Conservation (phyloP, 1,140 invertebrate genomes). For the Caenorhabditis inopinata region DNA sequence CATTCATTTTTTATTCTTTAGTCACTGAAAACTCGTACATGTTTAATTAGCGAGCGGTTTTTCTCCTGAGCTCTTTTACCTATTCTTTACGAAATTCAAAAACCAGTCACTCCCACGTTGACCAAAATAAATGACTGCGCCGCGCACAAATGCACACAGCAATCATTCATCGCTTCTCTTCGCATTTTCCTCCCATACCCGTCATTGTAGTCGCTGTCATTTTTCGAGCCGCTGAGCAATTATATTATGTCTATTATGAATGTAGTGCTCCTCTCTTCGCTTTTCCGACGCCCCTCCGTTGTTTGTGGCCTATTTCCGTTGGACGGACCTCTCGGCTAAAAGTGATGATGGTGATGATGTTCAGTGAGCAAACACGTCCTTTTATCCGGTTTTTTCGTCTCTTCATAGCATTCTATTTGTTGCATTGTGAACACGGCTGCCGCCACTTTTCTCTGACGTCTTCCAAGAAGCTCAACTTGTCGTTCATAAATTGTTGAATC, state of each 20-base stretch:
- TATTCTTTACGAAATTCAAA: not conserved
- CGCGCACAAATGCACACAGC: not conserved
- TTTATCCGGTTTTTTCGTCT: not conserved
- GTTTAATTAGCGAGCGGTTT: not conserved
- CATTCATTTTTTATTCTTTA: not conserved
- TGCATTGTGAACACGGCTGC: no score
- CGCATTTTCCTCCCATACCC: not conserved
- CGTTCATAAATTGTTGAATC: no score
- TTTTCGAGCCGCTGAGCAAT: slow-evolving; percentile 33
- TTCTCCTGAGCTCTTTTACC: no score
- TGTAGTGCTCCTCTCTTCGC: not conserved
- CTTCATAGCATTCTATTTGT: not conserved
- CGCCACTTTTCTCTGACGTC: no score
- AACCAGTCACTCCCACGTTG: not conserved
- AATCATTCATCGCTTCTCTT: not conserved
- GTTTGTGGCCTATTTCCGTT: not conserved
- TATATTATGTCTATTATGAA: slow-evolving; percentile 34
- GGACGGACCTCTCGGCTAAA: not conserved
- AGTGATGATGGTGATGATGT: slow-evolving; percentile 8
- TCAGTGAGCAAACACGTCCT: not conserved
- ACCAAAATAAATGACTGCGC: not conserved
- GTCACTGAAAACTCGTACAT: not conserved
- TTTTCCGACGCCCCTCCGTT: not conserved
- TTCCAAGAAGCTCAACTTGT: no score
- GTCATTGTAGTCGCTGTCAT: not conserved